Conservation (phyloP, 2,888 invertebrate genomes). For the Pogonocherus hispidulus region DNA sequence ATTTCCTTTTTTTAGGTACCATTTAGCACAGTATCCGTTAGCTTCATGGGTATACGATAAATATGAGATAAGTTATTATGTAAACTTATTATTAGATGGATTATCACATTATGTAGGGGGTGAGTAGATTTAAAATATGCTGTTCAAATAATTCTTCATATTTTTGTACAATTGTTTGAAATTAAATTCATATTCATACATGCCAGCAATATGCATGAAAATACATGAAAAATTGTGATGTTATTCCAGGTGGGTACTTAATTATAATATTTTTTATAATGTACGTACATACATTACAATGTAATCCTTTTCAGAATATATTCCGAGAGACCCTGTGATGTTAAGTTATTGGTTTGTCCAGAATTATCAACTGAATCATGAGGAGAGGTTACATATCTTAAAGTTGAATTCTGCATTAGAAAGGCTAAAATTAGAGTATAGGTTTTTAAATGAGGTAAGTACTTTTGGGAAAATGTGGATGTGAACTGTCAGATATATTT, state of each 20-base stretch:
- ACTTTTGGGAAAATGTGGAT: no score
- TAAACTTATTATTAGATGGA: conserved; percentile 58
- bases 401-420: conserved; percentile 78
- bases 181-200: no score
- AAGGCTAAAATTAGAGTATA: conserved; percentile 74
- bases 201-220: no score
- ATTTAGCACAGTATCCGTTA: conserved; percentile 62
- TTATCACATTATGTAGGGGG: conserved; percentile 59
- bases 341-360: conserved; percentile 87
- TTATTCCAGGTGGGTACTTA: no score
- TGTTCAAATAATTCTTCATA: no score
- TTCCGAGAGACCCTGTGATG: conserved; percentile 78
- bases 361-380: conserved; percentile 79
- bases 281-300: no score
- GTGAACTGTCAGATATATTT: no score
- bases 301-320: conserved; percentile 63
- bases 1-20: conserved; percentile 58
- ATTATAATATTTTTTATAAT: no score
- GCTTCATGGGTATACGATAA: conserved; percentile 64
- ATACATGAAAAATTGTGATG: no score
- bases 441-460: conserved; percentile 69
- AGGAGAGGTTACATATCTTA: conserved; percentile 75
- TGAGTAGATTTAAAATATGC: conserved; percentile 33
- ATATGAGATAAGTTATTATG: conserved; percentile 63
- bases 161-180: no score